These are phyloP conservation scores for Bembecia ichneumoniformis DNA, from an alignment of 2,888 invertebrate species.

Conservation along the genomic window DNA sequence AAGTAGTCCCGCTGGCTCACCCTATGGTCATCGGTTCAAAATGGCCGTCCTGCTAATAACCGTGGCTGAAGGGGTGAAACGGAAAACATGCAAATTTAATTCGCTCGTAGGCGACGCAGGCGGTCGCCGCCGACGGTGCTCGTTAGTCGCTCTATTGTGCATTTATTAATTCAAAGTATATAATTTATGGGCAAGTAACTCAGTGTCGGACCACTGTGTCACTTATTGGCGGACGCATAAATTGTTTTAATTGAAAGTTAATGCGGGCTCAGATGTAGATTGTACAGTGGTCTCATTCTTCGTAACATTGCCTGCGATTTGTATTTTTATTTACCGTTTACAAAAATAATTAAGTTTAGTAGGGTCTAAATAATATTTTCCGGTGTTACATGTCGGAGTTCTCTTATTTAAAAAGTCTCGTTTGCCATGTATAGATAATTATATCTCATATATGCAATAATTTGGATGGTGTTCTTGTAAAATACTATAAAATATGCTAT, in stretches of 20 bases:
- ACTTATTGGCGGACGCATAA: slow-evolving; percentile 37
- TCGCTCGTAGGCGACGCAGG: slow-evolving; percentile 46
- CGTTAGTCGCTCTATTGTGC: slow-evolving; percentile 54
- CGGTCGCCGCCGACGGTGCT: slow-evolving; percentile 44
- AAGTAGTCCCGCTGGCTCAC: neutral
- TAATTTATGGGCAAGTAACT: slow-evolving; percentile 50
- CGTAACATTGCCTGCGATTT: neutral
- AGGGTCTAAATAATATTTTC: no score
- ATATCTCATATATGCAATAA: no score
- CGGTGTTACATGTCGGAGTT: no score
- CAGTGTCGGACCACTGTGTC: slow-evolving; percentile 25
- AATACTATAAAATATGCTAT: no score
- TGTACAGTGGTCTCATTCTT: neutral
- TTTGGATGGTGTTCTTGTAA: no score
- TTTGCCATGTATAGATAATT: no score
- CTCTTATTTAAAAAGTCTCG: no score
- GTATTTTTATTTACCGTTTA: neutral
- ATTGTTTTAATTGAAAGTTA: slow-evolving; percentile 64
- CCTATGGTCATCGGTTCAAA: slow-evolving; percentile 23
- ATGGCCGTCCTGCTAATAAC: slow-evolving; percentile 39
- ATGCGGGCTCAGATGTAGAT: slow-evolving; percentile 40
- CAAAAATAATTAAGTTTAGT: neutral
- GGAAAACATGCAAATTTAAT: slow-evolving; percentile 67
- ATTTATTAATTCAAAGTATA: slow-evolving; percentile 62
- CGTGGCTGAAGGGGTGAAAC: slow-evolving; percentile 30